phyloP scores from a whole-genome alignment of 1,140 invertebrate species.

The Hyles euphorbiae region DNA sequence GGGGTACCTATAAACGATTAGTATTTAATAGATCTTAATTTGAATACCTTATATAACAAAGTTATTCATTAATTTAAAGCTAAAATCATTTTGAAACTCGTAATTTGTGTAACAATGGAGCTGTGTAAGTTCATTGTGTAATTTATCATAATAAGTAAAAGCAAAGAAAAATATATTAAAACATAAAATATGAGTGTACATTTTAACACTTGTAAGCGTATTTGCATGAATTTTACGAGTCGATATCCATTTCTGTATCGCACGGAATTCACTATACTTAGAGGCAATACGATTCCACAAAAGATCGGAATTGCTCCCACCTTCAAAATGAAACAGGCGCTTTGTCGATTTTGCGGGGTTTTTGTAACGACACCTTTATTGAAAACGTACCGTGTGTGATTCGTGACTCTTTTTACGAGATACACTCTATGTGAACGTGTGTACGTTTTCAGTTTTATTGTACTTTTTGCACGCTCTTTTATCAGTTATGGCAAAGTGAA shows the following conservation, averaged over 20 bases:
- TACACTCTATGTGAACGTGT: conserved; percentile 15
- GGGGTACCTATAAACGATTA: no score
- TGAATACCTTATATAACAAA: no score
- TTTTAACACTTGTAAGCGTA: neutral
- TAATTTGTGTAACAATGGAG: no score
- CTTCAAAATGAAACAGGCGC: conserved; percentile 54
- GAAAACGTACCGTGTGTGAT: conserved; percentile 31
- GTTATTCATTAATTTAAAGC: no score
- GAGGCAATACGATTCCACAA: conserved; percentile 51
- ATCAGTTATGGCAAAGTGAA: no score
- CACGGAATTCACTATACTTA: conserved; percentile 42
- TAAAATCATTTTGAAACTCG: no score
- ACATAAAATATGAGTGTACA: no score
- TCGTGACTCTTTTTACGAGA: conserved; percentile 25
- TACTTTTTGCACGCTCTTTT: conserved; percentile 8
- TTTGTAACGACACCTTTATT: conserved; percentile 47
- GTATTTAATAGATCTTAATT: no score
- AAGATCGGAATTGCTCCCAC: conserved; percentile 54
- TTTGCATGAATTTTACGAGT: conserved; percentile 6
- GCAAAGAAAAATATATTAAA: no score
- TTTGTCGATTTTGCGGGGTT: conserved; percentile 45
- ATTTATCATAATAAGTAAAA: no score
- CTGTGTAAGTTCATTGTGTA: no score
- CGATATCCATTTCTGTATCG: conserved; percentile 14
- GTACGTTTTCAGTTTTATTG: conserved; percentile 13